Percentiles rank a stretch among this genome's conserved stretches.
Conservation (phyloP, 2,797 vertebrate genomes). For the Petrocephalus schoutedeni region DNA sequence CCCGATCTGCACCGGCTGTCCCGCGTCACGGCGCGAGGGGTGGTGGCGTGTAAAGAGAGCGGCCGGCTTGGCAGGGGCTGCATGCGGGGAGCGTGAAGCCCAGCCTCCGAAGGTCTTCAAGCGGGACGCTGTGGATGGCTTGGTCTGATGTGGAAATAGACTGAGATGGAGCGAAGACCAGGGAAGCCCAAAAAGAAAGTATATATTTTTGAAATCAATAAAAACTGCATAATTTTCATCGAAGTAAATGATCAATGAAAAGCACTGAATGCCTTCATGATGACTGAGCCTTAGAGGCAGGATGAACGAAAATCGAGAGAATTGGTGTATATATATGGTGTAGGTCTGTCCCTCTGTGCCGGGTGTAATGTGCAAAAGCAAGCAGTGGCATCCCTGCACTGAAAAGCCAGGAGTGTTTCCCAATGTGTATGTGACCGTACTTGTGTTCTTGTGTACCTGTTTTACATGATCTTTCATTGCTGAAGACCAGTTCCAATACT, state of each 20-base stretch:
- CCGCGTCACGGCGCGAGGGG: not conserved
- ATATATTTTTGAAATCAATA: not conserved
- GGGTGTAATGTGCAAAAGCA: not conserved
- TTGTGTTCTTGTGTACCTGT: too few relatives aligned
- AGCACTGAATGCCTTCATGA: not conserved
- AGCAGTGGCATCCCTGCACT: not conserved
- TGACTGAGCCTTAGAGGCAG: not conserved
- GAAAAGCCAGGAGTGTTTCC: not conserved
- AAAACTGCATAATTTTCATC: not conserved
- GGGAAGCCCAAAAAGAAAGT: not conserved
- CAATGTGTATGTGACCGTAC: too few relatives aligned
- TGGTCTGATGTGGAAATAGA: not conserved
- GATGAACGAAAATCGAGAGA: not conserved
- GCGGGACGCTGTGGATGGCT: not conserved
- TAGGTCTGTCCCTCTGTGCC: not conserved
- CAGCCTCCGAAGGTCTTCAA: not conserved
- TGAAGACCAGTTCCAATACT: too few relatives aligned
- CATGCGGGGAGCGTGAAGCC: not conserved
- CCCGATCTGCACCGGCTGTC: not conserved
- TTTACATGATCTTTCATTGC: too few relatives aligned
- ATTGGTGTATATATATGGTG: too few relatives aligned
- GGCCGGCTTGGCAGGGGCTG: not conserved
- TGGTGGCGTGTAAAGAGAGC: constrained; percentile 9
- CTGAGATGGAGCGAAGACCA: not conserved
- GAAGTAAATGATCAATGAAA: not conserved